Conservation (phyloP, 2,888 invertebrate species). For the Polietes domitor region DNA sequence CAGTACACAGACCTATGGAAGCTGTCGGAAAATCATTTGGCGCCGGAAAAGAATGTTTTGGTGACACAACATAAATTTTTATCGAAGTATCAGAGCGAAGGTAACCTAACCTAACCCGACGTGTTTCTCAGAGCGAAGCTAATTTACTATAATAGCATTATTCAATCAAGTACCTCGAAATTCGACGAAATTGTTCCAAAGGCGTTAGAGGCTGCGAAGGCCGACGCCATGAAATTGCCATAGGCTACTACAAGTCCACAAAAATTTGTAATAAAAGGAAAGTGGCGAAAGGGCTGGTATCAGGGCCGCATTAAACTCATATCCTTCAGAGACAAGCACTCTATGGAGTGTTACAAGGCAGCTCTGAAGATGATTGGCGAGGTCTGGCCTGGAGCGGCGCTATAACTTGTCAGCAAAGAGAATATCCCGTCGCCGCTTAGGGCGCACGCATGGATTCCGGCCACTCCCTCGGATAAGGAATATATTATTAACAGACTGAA, state of each 20-base stretch:
- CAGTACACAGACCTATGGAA: conserved; percentile 44
- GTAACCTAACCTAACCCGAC: conserved; percentile 2
- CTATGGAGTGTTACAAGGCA: no score
- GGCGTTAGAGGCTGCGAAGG: conserved; percentile 52
- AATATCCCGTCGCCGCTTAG: no score
- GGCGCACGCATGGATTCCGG: no score
- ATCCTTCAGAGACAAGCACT: no score
- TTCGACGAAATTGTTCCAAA: conserved; percentile 36
- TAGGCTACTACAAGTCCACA: not conserved
- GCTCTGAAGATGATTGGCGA: no score
- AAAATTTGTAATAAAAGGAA: conserved; percentile 46
- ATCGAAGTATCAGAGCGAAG: conserved; percentile 40
- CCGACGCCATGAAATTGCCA: not conserved
- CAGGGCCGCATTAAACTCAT: no score
- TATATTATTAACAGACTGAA: no score
- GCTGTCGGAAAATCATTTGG: conserved; percentile 34
- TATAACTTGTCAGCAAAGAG: no score
- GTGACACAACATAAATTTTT: conserved; percentile 48
- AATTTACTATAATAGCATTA: not conserved
- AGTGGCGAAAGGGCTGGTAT: no score
- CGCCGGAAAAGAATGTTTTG: conserved; percentile 37
- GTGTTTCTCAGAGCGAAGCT: conserved; percentile 42
- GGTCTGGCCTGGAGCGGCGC: no score
- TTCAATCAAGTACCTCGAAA: not conserved
- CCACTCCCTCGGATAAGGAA: no score